Conservation (phyloP, 2,888 invertebrate species). For the Syritta pipiens region DNA sequence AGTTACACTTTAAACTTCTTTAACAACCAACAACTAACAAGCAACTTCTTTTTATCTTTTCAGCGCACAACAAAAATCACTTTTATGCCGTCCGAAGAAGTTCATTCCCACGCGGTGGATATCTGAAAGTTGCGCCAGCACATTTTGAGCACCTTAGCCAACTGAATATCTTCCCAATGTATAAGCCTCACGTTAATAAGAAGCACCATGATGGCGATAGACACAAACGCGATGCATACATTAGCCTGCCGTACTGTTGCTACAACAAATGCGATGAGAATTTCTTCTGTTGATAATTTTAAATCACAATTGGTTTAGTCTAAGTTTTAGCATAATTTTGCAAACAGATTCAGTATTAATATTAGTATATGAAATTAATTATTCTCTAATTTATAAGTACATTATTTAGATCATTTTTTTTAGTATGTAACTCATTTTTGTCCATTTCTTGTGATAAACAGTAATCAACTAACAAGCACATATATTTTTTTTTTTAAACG, state of each 20-base stretch:
- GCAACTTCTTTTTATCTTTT: conserved; percentile 41
- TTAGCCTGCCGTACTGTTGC: conserved; percentile 75
- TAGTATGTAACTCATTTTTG: no score
- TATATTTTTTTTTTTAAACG: no score
- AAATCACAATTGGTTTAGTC: neutral
- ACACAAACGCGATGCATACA: conserved; percentile 73
- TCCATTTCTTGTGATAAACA: no score
- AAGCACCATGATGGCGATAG: conserved; percentile 72
- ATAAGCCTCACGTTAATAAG: conserved; percentile 72
- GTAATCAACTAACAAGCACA: no score
- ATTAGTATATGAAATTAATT: no score
- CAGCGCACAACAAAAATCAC: conserved; percentile 73
- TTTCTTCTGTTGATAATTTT: conserved; percentile 74
- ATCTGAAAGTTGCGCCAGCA: conserved; percentile 74
- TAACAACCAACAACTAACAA: neutral
- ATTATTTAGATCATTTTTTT: no score
- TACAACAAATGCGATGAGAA: conserved; percentile 75
- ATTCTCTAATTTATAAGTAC: no score
- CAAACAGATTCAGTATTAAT: conserved; percentile 45
- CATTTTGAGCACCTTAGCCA: conserved; percentile 74
- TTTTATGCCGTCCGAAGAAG: conserved; percentile 72
- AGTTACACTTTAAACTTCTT: no score
- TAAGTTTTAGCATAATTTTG: conserved; percentile 7
- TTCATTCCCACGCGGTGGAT: conserved; percentile 75
- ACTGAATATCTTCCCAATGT: conserved; percentile 74